Percentiles rank a stretch among this genome's conserved stretches.
Evolutionary conservation across 2,888 invertebrate species (phyloP).

Genomic region (Lepidonotus clava): DNA sequence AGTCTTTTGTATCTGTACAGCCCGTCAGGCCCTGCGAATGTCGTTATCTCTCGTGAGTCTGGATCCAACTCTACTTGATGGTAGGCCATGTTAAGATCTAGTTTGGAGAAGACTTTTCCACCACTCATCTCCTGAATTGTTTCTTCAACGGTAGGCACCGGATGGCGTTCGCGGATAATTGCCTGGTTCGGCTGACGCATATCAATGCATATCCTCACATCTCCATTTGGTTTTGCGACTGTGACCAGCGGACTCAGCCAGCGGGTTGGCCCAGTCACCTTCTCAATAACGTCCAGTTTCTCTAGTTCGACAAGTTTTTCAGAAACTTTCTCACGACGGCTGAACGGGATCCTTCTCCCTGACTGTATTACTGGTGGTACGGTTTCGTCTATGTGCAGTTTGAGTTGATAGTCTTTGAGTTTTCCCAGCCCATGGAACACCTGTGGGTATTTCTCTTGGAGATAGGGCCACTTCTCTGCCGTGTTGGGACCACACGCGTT

Average conservation of each 20-base stretch:
- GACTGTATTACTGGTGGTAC: conserved; percentile 41
- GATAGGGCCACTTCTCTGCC: too few species aligned
- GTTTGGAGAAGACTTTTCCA: conserved; percentile 41
- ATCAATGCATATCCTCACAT: conserved; percentile 61
- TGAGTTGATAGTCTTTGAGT: conserved; percentile 34
- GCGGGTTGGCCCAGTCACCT: conserved; percentile 57
- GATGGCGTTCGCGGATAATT: conserved; percentile 59
- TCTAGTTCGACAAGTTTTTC: conserved; percentile 16
- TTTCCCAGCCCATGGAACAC: conserved; percentile 42
- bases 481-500: too few species aligned
- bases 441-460: not conserved
- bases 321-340: not conserved
- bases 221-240: conserved; percentile 60
- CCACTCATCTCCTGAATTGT: conserved; percentile 41
- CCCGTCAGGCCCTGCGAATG: conserved; percentile 52
- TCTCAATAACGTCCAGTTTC: conserved; percentile 59
- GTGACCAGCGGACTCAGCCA: conserved; percentile 64
- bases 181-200: conserved; percentile 61
- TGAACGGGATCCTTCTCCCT: conserved; percentile 3
- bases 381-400: conserved; percentile 15
- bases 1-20: conserved; percentile 56
- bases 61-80: conserved; percentile 57
- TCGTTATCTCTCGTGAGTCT: conserved; percentile 55
- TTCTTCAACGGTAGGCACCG: conserved; percentile 60
- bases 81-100: conserved; percentile 55